Percentiles rank a stretch among this genome's conserved stretches.
phyloP scores from a whole-genome alignment of 2,797 vertebrate species.

The Synaphobranchus kaupii region DNA sequence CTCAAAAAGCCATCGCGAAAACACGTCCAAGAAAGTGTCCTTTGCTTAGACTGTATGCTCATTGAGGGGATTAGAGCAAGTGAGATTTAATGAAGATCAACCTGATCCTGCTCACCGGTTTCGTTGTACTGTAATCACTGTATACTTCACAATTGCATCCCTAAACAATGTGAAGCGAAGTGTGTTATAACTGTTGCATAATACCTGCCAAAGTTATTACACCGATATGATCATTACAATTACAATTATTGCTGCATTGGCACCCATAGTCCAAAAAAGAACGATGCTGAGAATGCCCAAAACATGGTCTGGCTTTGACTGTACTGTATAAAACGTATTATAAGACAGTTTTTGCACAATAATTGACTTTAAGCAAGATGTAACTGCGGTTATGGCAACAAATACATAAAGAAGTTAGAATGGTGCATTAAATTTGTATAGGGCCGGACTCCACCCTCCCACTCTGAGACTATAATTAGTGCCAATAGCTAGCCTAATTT shows the following conservation, averaged over 20 bases:
- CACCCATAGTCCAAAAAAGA: background rate
- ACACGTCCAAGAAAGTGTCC: background rate
- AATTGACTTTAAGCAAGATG: background rate
- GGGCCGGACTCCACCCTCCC: background rate
- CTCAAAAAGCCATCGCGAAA: background rate
- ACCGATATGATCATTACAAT: background rate
- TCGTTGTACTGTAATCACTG: background rate
- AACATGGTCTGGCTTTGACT: background rate
- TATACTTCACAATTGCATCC: background rate
- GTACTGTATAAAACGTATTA: background rate
- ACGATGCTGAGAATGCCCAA: background rate
- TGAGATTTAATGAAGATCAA: background rate
- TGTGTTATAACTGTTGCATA: background rate
- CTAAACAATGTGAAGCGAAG: background rate
- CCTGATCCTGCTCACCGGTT: background rate
- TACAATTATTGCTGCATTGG: background rate
- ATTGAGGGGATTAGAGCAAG: background rate
- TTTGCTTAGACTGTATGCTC: background rate
- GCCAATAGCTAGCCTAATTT: background rate
- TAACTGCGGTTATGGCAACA: background rate
- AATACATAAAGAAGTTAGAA: background rate
- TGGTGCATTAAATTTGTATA: background rate
- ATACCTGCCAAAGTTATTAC: background rate
- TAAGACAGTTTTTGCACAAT: background rate
- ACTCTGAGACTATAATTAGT: background rate